phyloP scores from a whole-genome alignment of 2,113 vertebrate species.

The Cathartes aura region DNA sequence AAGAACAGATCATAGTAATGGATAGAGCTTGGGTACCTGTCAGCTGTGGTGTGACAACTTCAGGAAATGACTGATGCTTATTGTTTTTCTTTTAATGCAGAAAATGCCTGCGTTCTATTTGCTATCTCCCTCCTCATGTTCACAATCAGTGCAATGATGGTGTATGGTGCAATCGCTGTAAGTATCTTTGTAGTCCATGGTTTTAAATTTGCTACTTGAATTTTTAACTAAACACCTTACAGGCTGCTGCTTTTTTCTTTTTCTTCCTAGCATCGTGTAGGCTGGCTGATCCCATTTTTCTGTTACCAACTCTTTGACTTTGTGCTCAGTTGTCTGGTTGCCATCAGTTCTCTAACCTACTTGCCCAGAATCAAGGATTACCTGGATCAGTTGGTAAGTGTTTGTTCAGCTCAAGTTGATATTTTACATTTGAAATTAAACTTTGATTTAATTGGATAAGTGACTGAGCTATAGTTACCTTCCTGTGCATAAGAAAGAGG shows the following conservation, averaged over 20 bases:
- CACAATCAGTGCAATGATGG: slow-evolving; percentile 98
- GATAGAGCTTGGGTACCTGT: neutral
- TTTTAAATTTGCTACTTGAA: neutral
- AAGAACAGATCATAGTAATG: neutral
- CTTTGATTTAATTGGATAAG: neutral
- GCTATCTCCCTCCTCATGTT: slow-evolving; percentile 97
- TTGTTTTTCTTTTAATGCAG: slow-evolving; percentile 71
- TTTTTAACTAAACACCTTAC: neutral
- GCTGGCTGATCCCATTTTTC: slow-evolving; percentile 98
- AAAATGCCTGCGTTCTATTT: slow-evolving; percentile 95
- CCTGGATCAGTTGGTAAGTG: slow-evolving; percentile 93
- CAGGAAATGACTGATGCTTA: neutral
- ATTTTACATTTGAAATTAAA: neutral
- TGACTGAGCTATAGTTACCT: neutral
- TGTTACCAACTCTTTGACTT: slow-evolving; percentile 99
- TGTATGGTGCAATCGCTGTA: slow-evolving; percentile 97
- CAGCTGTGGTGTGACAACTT: neutral
- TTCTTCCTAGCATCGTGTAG: slow-evolving; percentile 87
- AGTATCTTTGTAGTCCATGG: slow-evolving; percentile 59
- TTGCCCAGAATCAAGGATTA: slow-evolving; percentile 97
- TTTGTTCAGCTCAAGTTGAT: neutral
- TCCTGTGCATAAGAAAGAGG: neutral
- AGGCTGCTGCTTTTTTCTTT: neutral
- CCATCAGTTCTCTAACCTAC: slow-evolving; percentile 96
- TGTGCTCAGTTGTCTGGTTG: slow-evolving; percentile 94